A percentile compares a stretch with the other conserved stretches of the same genome.
Evolutionary conservation across 1,140 invertebrate genomes (phyloP).

Genomic region (Micrasema longulum): DNA sequence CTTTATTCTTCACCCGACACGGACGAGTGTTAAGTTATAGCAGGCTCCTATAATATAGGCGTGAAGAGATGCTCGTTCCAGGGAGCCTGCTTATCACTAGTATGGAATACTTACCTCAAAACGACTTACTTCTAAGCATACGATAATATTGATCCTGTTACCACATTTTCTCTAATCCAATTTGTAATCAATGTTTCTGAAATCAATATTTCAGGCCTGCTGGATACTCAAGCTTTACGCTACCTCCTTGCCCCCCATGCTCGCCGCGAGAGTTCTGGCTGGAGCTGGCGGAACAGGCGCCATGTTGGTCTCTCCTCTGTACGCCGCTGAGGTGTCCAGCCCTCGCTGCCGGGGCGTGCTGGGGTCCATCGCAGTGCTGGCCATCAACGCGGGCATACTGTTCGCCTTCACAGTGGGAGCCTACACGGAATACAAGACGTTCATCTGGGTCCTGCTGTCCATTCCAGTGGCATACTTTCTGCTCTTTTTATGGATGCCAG

Average conservation of each 20-base stretch:
- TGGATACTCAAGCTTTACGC: conserved; percentile 60
- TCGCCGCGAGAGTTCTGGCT: conserved; percentile 60
- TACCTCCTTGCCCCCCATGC: conserved; percentile 56
- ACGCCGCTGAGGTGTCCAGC: conserved; percentile 63
- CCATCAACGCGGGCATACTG: conserved; percentile 67
- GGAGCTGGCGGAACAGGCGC: conserved; percentile 61
- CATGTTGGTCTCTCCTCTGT: conserved; percentile 63
- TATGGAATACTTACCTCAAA: too few relatives aligned
- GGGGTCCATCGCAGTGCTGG: conserved; percentile 67
- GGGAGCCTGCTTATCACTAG: too few relatives aligned
- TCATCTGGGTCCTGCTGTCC: conserved; percentile 64
- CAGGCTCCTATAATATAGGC: too few relatives aligned
- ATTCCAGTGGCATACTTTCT: conserved; percentile 63
- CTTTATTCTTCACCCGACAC: too few relatives aligned
- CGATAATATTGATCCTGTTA: too few relatives aligned
- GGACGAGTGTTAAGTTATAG: too few relatives aligned
- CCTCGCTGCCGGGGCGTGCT: conserved; percentile 62
- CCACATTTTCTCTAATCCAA: too few relatives aligned
- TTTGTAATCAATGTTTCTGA: too few relatives aligned
- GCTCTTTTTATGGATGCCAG: conserved; percentile 66
- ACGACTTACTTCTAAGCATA: too few relatives aligned
- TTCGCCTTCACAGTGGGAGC: conserved; percentile 67
- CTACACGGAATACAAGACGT: conserved; percentile 61
- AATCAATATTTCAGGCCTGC: conserved; percentile 25
- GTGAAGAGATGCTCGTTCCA: too few relatives aligned